Evolutionary conservation across 1,140 invertebrate species (phyloP).

Genomic region (Lysiphlebus fabarum): DNA sequence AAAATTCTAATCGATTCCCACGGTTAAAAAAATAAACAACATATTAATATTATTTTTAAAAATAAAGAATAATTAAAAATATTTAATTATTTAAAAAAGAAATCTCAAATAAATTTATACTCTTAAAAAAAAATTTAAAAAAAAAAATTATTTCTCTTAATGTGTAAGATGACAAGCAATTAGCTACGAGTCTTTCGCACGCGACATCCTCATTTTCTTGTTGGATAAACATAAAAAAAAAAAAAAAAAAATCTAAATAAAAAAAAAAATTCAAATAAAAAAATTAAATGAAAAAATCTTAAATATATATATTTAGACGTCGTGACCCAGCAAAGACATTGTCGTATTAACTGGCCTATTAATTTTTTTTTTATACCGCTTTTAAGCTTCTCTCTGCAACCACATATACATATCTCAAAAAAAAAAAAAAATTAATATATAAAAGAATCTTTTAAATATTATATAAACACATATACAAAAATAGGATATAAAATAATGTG

Average conservation of each 20-base stretch:
- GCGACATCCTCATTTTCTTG: constrained; percentile 1
- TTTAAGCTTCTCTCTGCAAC: constrained; percentile 8
- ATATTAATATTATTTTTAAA: background rate
- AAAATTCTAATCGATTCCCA: too few species aligned
- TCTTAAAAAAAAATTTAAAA: constrained; percentile 8
- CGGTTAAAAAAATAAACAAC: background rate
- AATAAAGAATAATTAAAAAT: background rate
- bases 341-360: constrained; percentile 28
- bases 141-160: background rate
- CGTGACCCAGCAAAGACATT: constrained; percentile 26
- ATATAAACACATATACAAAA: constrained; percentile 6
- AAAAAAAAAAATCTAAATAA: constrained; percentile 1
- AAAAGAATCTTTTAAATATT: too few species aligned
- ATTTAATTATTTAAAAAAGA: background rate
- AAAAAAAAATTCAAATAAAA: constrained; percentile 13
- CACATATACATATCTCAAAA: too few species aligned
- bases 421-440: too few species aligned
- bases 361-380: constrained; percentile 25
- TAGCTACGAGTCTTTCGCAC: constrained; percentile 5
- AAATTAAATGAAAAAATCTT: constrained; percentile 6
- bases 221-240: background rate
- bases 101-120: background rate
- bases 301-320: constrained; percentile 15
- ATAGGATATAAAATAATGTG: background rate
- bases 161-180: constrained; percentile 2